Percentiles rank a stretch among this genome's conserved stretches.
Evolutionary conservation across 1,140 invertebrate genomes (phyloP).

Genomic region (Octopus sinensis): DNA sequence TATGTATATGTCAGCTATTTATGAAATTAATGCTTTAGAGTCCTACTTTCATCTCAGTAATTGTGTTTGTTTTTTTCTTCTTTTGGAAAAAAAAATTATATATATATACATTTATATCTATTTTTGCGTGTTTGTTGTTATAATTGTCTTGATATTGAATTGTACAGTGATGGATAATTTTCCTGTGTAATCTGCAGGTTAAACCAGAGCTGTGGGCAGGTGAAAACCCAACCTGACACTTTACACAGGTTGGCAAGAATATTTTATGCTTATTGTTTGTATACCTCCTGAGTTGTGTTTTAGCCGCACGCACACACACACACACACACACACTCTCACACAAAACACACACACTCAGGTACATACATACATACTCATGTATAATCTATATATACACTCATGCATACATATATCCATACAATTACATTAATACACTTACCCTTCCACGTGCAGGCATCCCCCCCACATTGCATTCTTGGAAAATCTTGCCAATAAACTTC

Average conservation of each 20-base stretch:
- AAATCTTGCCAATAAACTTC: too few relatives aligned
- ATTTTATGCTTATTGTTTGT: constrained; percentile 8
- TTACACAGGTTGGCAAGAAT: constrained; percentile 10
- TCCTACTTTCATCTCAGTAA: too few relatives aligned
- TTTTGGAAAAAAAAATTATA: neutral
- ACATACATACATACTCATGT: too few relatives aligned
- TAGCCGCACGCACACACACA: neutral
- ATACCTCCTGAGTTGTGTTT: constrained; percentile 10
- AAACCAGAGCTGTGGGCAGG: constrained; percentile 10
- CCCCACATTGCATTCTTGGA: too few relatives aligned
- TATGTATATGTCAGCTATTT: too few relatives aligned
- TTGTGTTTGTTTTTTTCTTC: neutral
- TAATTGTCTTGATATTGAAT: constrained; percentile 1
- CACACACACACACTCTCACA: neutral
- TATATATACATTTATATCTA: neutral
- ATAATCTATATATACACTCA: too few relatives aligned
- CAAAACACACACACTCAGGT: neutral
- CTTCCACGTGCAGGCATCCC: too few relatives aligned
- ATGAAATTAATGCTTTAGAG: too few relatives aligned
- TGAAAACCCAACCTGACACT: constrained; percentile 11
- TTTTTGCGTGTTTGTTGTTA: neutral
- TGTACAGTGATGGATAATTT: constrained; percentile 12
- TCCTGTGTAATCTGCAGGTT: constrained; percentile 11
- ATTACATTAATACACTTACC: too few relatives aligned
- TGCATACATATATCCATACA: too few relatives aligned